phyloP scores from a whole-genome alignment of 23 tunicate genomes.

The Ascidia mentula region DNA sequence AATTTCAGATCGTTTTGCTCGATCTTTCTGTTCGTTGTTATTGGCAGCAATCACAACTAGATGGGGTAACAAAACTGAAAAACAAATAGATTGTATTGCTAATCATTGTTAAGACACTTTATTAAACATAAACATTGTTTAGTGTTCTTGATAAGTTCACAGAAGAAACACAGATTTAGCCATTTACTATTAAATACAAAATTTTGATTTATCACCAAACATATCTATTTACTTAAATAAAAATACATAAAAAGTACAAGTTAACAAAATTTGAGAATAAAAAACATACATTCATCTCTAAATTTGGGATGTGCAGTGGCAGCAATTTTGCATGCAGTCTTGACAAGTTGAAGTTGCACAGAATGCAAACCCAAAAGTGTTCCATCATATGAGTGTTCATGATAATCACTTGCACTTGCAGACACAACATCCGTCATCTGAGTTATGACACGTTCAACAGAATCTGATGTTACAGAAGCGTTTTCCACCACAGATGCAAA shows the following conservation, averaged over 20 bases:
- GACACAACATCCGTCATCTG: constrained; percentile 67
- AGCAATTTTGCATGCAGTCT: constrained; percentile 23
- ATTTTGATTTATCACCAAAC: too few species aligned
- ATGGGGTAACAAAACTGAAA: constrained; percentile 72
- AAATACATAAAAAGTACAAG: too few species aligned
- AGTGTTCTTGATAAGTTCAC: too few species aligned
- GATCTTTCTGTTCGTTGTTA: constrained; percentile 52
- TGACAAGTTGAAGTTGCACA: constrained; percentile 28
- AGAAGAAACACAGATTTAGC: background rate
- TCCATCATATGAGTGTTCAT: constrained; percentile 47
- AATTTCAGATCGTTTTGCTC: constrained; percentile 51
- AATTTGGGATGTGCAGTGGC: constrained; percentile 76
- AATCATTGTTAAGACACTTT: background rate
- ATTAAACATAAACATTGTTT: background rate
- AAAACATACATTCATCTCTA: constrained; percentile 78
- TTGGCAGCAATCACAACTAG: constrained; percentile 71
- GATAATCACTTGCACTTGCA: constrained; percentile 14
- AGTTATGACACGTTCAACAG: constrained; percentile 65
- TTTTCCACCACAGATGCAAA: constrained; percentile 55
- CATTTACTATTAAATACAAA: too few species aligned
- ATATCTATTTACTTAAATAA: too few species aligned
- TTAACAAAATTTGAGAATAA: too few species aligned
- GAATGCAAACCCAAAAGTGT: constrained; percentile 48
- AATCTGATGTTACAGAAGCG: constrained; percentile 27
- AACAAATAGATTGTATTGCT: background rate